Evolutionary conservation across 92 coral and sea anemone species (phyloP), one percentile per base, ranked within the genome.

Genomic region (Plumapathes pennacea): DNA sequence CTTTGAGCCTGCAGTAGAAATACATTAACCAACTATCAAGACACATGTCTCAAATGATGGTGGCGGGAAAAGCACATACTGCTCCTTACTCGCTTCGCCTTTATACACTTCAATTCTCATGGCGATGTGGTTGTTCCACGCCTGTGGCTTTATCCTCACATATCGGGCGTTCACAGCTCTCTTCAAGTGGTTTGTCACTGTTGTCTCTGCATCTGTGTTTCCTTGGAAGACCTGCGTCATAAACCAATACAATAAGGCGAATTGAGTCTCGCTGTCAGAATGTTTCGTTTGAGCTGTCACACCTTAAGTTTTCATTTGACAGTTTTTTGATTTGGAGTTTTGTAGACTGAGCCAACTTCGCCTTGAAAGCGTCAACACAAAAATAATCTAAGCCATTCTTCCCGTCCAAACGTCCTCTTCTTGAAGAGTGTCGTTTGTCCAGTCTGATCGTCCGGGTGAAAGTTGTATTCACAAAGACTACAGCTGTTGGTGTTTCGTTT

Each of bases 41-140:
- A n/a, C n/a, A n/a, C n/a, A n/a, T n/a, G n/a, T 12, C 31, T 3
- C 33, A 53, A 27, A 3, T 25, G 60, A 53, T 10, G 26, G 14
- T 33, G 36, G 21, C 30, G 25, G 14, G 21, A 32, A 27, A 27
- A 18, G n/a, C n/a, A n/a, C n/a, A n/a, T 19, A 10, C 1, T 28
- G 29, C 24, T 27, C 29, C 40, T 38, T 65, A 79, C 81, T 49
- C 6, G 72, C 50, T 37, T 72, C 89, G 32, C 82, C 96, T 27
- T 66, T 57, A 53, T 65, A 83, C 33, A 69, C 71, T 44, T 74
- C 86, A n/a, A 73, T 63, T 51, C 82, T 72, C 58, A 88, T 30
- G 13, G 96, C 96, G 41, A 88, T 88, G 38, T 78, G 90, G 25
- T 78, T 83, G 54, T 88, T 77, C 96, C 96, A 88, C 7, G 82